phyloP scores from a whole-genome alignment of 2,113 vertebrate species.

The Clarias gariepinus region DNA sequence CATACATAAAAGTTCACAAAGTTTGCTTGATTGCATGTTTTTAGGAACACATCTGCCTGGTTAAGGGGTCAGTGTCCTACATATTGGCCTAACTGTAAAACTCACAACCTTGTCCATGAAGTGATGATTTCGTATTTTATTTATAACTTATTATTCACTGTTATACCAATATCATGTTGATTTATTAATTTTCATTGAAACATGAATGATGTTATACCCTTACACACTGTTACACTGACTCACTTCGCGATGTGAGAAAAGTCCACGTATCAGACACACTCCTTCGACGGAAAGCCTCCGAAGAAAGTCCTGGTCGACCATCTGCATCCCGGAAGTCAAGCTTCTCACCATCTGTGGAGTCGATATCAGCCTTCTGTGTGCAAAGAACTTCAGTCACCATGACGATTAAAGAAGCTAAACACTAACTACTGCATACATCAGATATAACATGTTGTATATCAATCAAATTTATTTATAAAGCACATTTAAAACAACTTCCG shows the following conservation, averaged over 20 bases:
- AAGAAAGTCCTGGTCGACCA: not conserved
- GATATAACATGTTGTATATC: not conserved
- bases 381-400: not conserved
- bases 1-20: not conserved
- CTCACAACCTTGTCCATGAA: not conserved
- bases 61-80: not conserved
- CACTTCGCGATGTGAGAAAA: slow-evolving; percentile 11
- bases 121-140: not conserved
- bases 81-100: not conserved
- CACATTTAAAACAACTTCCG: no score
- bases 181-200: not conserved
- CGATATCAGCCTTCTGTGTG: not conserved
- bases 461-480: no score
- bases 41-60: not conserved
- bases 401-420: not conserved
- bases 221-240: not conserved
- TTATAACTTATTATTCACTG: not conserved
- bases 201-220: not conserved
- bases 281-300: slow-evolving; percentile 32
- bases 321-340: slow-evolving; percentile 22
- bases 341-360: not conserved
- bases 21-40: not conserved
- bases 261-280: slow-evolving; percentile 43
- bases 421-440: not conserved
- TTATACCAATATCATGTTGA: no score